Evolutionary conservation across 2,888 invertebrate species (phyloP).

Genomic region (Hemithea aestivaria): DNA sequence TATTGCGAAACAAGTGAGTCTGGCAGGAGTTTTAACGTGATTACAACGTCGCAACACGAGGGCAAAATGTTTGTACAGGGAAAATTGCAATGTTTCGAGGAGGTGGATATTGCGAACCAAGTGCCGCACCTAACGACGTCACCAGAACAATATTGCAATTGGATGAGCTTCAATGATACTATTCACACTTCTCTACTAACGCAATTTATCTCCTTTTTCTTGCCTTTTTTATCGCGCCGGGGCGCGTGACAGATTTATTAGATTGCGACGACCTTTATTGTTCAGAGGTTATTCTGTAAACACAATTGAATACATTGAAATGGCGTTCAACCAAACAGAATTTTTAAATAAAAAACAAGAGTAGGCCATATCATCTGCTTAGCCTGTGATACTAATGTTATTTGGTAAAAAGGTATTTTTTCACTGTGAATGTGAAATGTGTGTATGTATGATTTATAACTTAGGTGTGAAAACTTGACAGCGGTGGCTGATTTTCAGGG

Average conservation of each 20-base stretch:
- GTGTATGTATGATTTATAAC: no score
- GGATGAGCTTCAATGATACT: conserved; percentile 34
- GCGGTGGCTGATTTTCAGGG: no score
- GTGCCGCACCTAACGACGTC: conserved; percentile 39
- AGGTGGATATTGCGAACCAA: conserved; percentile 42
- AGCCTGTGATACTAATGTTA: no score
- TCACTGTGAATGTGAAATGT: no score
- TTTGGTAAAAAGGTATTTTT: no score
- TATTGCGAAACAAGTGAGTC: conserved; percentile 32
- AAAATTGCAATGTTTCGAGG: conserved; percentile 49
- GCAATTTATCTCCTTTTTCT: conserved; percentile 23
- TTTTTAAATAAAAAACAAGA: no score
- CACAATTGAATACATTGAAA: conserved; percentile 3
- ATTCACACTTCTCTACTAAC: conserved; percentile 31
- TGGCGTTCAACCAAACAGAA: no score
- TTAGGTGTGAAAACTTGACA: no score
- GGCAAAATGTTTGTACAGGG: conserved; percentile 49
- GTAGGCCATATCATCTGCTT: no score
- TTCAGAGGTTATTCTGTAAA: conserved; percentile 7
- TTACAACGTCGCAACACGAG: conserved; percentile 46
- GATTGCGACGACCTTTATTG: conserved; percentile 13
- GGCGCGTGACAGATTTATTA: conserved; percentile 19
- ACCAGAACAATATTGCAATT: conserved; percentile 44
- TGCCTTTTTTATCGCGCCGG: conserved; percentile 16
- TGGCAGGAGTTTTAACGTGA: conserved; percentile 41